These are phyloP conservation scores for Prorops nasuta DNA, from an alignment of 1,140 invertebrate genomes.

Conservation along the genomic window DNA sequence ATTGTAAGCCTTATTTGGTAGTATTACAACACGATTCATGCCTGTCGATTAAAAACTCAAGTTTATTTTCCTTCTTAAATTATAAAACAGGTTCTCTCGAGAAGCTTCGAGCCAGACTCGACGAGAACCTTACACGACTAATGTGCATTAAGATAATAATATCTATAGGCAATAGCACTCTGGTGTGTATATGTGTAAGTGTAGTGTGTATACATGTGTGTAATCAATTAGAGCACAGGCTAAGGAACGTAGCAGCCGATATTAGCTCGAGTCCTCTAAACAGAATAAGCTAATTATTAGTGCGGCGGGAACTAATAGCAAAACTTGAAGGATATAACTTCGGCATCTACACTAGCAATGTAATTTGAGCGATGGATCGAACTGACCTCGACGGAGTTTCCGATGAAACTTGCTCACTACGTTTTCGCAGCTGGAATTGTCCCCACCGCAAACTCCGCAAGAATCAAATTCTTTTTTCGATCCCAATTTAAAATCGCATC, in stretches of 20 bases:
- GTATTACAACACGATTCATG: constrained; percentile 55
- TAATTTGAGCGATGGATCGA: constrained; percentile 1
- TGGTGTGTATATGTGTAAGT: too few relatives aligned
- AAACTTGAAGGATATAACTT: constrained; percentile 9
- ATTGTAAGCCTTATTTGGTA: constrained; percentile 49
- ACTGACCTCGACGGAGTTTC: constrained; percentile 57
- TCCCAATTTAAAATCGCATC: constrained; percentile 69
- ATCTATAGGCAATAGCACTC: too few relatives aligned
- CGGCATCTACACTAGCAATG: constrained; percentile 5
- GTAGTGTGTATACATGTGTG: too few relatives aligned
- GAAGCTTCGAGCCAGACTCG: too few relatives aligned
- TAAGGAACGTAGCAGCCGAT: too few relatives aligned
- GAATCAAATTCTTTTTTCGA: constrained; percentile 61
- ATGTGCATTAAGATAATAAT: too few relatives aligned
- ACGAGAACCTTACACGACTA: too few relatives aligned
- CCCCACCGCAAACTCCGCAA: constrained; percentile 72
- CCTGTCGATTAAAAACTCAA: constrained; percentile 49
- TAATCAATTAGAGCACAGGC: too few relatives aligned
- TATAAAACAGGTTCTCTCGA: too few relatives aligned
- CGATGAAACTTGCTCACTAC: constrained; percentile 51
- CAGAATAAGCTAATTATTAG: too few relatives aligned
- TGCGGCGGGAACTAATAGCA: background rate
- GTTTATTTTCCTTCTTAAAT: too few relatives aligned
- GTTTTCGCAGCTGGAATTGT: constrained; percentile 62
- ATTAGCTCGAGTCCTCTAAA: too few relatives aligned